Conservation (phyloP, 64 coral and sea anemone species). For the Hydrozoanthus tunicans region DNA sequence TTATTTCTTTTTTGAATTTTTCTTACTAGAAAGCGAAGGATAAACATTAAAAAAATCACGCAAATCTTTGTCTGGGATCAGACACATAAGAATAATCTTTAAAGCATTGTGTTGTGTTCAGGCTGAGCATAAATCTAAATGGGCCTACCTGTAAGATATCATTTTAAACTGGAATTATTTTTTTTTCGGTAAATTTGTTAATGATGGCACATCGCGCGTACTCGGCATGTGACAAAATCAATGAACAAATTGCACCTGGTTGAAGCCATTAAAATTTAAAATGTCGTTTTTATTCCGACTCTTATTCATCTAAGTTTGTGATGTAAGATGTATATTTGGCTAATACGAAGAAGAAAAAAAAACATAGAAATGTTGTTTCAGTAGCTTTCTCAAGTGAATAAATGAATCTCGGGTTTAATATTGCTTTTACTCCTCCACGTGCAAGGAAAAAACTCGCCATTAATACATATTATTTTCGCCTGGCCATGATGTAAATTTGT, state of each 20-base stretch:
- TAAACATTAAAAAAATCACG: no score
- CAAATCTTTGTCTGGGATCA: no score
- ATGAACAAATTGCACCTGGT: slow-evolving; percentile 24
- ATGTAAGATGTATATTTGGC: slow-evolving; percentile 23
- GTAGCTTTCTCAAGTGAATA: background rate
- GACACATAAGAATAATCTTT: no score
- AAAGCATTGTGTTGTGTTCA: no score
- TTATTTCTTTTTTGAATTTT: no score
- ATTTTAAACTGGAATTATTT: background rate
- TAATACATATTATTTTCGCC: background rate
- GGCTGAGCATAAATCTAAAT: no score
- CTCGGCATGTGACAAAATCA: slow-evolving; percentile 26
- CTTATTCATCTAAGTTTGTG: slow-evolving; percentile 36
- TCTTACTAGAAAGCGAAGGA: no score
- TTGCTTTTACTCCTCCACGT: background rate
- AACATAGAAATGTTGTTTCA: background rate
- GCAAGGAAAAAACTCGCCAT: background rate
- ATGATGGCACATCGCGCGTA: background rate
- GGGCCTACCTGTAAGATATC: no score
- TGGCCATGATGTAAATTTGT: background rate
- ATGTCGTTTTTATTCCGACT: background rate
- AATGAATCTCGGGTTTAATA: background rate
- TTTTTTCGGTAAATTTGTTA: background rate
- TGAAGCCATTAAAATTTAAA: slow-evolving; percentile 43
- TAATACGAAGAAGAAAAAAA: background rate